These are phyloP conservation scores for Leucophora obtusa DNA, from an alignment of 2,888 invertebrate species.

Conservation along the genomic window DNA sequence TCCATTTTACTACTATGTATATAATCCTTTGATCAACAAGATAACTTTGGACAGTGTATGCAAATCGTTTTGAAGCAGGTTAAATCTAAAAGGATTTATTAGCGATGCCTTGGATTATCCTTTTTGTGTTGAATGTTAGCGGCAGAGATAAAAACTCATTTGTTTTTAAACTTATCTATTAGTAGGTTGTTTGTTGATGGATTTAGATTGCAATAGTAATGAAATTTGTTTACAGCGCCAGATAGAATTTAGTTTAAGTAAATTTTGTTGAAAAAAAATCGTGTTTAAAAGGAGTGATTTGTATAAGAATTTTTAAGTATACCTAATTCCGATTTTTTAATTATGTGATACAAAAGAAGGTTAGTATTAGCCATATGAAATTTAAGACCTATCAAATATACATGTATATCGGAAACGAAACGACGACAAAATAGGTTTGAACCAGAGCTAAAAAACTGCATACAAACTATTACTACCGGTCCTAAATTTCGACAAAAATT, in stretches of 20 bases:
- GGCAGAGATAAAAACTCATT: slow-evolving; percentile 61
- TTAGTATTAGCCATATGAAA: too few species aligned
- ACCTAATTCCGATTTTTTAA: too few species aligned
- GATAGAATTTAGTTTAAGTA: not conserved
- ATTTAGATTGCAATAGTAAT: slow-evolving; percentile 36
- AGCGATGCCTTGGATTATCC: slow-evolving; percentile 8
- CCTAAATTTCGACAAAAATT: too few species aligned
- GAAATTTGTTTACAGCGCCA: not conserved
- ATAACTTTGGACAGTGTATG: slow-evolving; percentile 1
- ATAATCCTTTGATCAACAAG: slow-evolving; percentile 27
- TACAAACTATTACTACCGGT: too few species aligned
- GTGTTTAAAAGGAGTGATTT: too few species aligned
- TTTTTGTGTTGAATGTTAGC: slow-evolving; percentile 32
- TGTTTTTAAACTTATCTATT: slow-evolving; percentile 38
- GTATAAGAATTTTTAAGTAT: too few species aligned
- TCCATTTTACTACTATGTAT: slow-evolving; percentile 15
- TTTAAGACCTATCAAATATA: too few species aligned
- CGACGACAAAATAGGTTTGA: too few species aligned
- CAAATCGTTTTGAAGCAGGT: slow-evolving; percentile 19
- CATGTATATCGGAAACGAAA: too few species aligned
- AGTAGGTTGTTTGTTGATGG: slow-evolving; percentile 58
- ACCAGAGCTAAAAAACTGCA: too few species aligned
- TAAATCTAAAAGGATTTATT: slow-evolving; percentile 23
- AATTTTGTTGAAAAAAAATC: too few species aligned
- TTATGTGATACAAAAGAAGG: too few species aligned